Conservation (phyloP, 2,797 vertebrate species). For the Poeciliopsis gracilis region DNA sequence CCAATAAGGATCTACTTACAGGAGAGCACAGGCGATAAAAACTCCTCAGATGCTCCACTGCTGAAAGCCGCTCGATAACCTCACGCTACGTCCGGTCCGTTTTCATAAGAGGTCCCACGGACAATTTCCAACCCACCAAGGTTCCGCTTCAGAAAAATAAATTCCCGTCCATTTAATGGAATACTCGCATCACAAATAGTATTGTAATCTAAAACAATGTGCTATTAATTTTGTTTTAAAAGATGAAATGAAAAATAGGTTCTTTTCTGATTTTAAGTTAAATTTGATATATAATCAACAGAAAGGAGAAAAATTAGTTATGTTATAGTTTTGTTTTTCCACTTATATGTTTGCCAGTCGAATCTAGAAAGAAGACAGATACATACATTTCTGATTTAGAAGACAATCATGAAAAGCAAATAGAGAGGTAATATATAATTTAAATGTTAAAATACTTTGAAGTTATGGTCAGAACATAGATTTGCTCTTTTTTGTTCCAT, state of each 20-base stretch:
- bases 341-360: not conserved
- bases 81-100: constrained; percentile 70
- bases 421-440: not conserved
- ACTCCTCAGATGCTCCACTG: constrained; percentile 43
- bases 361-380: not conserved
- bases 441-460: not conserved
- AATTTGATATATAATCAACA: not conserved
- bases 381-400: not conserved
- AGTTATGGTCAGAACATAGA: not conserved
- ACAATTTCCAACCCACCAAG: accelerated
- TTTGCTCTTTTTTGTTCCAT: not conserved
- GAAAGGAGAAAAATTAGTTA: not conserved
- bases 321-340: not conserved
- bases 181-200: not conserved
- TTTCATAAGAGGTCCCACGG: constrained; percentile 22
- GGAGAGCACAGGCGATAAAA: not conserved
- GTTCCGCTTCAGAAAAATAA: constrained; percentile 27
- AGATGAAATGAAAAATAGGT: not conserved
- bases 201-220: not conserved
- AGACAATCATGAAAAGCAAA: not conserved
- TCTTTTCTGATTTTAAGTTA: not conserved
- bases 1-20: accelerated
- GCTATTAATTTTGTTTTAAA: not conserved
- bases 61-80: constrained; percentile 40
- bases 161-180: not conserved